These are phyloP conservation scores for Aldrovandia affinis DNA, from an alignment of 2,797 vertebrate species.

Conservation along the genomic window DNA sequence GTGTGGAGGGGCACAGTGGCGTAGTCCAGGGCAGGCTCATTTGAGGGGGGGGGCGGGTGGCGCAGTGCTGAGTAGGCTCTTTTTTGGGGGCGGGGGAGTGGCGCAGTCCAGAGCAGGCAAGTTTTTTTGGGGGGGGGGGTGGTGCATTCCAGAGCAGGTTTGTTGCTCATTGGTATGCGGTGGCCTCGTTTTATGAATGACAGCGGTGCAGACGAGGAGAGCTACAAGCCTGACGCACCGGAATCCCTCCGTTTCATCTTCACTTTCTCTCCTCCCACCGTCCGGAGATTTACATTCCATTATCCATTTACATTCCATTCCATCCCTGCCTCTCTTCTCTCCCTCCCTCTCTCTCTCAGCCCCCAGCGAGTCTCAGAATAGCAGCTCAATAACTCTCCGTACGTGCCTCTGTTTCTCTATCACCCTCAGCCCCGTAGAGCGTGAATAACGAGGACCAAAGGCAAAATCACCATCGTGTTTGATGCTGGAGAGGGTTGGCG, in stretches of 20 bases:
- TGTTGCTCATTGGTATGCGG: slow-evolving; percentile 14
- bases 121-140: neutral
- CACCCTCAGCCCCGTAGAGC: neutral
- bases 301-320: neutral
- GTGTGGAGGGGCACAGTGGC: too few relatives aligned
- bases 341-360: neutral
- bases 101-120: too few relatives aligned
- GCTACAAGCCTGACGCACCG: slow-evolving; percentile 60
- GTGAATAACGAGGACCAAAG: neutral
- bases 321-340: neutral
- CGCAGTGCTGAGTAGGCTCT: too few relatives aligned
- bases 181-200: slow-evolving; percentile 52
- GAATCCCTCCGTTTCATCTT: slow-evolving; percentile 58
- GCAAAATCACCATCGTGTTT: neutral
- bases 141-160: neutral
- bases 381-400: neutral
- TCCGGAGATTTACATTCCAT: slow-evolving; percentile 42
- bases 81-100: too few relatives aligned
- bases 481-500: too few relatives aligned
- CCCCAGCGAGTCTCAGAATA: too few relatives aligned
- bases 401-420: neutral
- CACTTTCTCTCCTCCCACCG: slow-evolving; percentile 35
- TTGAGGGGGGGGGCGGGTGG: too few relatives aligned
- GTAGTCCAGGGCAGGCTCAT: too few relatives aligned
- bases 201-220: slow-evolving; percentile 32